These are phyloP conservation scores for Sebastes steindachneri DNA, from an alignment of 2,797 vertebrate species.

Conservation along the genomic window DNA sequence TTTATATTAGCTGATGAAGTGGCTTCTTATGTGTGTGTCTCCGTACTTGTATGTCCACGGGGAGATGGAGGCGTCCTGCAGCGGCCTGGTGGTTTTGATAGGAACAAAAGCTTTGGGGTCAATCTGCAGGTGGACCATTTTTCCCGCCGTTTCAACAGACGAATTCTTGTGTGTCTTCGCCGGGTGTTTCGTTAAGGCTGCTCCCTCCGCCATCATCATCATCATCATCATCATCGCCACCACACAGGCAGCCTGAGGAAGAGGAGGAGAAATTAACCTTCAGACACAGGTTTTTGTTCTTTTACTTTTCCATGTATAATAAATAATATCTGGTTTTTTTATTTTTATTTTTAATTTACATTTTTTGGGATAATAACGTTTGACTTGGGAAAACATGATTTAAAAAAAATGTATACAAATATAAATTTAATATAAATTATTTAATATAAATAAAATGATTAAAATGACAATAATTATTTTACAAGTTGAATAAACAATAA, in stretches of 20 bases:
- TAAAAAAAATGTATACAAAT: background rate
- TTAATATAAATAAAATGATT: too few species aligned
- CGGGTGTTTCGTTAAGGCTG: background rate
- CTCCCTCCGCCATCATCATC: background rate
- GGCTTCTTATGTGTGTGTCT: background rate
- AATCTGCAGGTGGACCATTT: slow-evolving; percentile 65
- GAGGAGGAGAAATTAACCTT: background rate
- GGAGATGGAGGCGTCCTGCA: slow-evolving; percentile 79
- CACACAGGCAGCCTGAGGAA: slow-evolving; percentile 57
- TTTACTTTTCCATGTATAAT: too few species aligned
- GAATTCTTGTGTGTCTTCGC: background rate
- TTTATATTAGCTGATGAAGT: background rate
- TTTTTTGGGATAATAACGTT: background rate
- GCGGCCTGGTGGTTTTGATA: background rate
- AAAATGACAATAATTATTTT: background rate
- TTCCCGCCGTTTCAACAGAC: accelerated
- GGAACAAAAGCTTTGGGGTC: slow-evolving; percentile 18
- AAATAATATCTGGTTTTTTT: background rate
- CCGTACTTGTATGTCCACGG: slow-evolving; percentile 82
- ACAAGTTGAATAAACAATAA: background rate
- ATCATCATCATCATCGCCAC: slow-evolving; percentile 32
- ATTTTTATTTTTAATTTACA: background rate
- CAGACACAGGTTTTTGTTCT: background rate
- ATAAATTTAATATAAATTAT: background rate
- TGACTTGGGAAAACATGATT: background rate